phyloP scores from a whole-genome alignment of 2,888 invertebrate genomes.

The Dolichomitus sp. region DNA sequence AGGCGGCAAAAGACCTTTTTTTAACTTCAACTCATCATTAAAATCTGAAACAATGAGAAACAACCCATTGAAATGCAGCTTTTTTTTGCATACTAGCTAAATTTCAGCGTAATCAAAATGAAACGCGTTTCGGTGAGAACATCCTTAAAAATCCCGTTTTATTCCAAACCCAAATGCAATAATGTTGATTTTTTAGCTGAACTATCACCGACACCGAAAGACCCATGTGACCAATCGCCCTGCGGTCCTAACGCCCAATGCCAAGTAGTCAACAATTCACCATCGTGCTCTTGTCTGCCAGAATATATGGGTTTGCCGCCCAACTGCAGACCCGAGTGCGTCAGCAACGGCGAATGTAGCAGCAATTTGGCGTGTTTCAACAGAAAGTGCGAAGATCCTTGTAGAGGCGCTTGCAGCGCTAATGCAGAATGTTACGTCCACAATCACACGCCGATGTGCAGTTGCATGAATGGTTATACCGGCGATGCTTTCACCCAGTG shows the following conservation, averaged over 20 bases:
- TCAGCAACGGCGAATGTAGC: conserved; percentile 86
- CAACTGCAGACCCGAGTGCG: conserved; percentile 86
- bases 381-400: conserved; percentile 86
- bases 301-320: conserved; percentile 86
- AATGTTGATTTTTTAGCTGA: conserved; percentile 63
- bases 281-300: conserved; percentile 84
- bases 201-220: conserved; percentile 74
- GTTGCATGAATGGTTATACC: conserved; percentile 89
- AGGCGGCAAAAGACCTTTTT: not conserved
- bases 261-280: conserved; percentile 83
- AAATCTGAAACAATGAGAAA: no score
- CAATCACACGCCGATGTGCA: conserved; percentile 92
- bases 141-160: not conserved
- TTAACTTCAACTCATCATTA: no score
- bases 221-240: conserved; percentile 86
- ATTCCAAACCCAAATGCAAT: not conserved
- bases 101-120: no score
- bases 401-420: conserved; percentile 85
- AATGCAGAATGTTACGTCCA: conserved; percentile 90
- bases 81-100: no score
- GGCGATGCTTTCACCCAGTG: conserved; percentile 94
- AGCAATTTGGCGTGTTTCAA: conserved; percentile 84
- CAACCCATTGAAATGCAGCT: no score
- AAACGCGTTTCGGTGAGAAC: no score
- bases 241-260: conserved; percentile 87